Conservation (phyloP, 2,888 invertebrate species). For the Drosophila flavopinicola region DNA sequence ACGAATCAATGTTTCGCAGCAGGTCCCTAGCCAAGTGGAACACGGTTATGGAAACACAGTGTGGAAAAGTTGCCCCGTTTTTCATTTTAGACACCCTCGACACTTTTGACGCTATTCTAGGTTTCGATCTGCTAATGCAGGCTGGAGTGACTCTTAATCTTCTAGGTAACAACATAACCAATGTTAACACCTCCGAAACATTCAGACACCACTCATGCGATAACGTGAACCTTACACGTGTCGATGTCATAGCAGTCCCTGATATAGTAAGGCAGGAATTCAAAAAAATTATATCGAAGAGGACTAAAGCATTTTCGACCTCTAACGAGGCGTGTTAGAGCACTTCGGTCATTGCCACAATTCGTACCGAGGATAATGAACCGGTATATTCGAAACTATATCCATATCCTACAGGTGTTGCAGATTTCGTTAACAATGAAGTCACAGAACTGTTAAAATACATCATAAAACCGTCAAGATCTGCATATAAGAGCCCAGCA, state of each 20-base stretch:
- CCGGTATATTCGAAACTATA: constrained; percentile 1
- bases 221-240: no score
- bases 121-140: constrained; percentile 19
- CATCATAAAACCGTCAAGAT: neutral
- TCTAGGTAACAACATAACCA: neutral
- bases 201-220: neutral
- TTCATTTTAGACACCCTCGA: neutral
- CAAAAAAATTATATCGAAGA: neutral
- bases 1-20: neutral
- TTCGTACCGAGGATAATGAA: neutral
- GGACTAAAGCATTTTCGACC: neutral
- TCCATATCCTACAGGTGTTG: neutral
- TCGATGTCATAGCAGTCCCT: no score
- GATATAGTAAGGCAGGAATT: neutral
- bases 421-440: neutral
- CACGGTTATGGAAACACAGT: neutral
- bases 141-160: constrained; percentile 4
- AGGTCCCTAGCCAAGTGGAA: neutral
- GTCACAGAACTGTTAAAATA: no score
- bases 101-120: constrained; percentile 15
- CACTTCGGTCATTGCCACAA: neutral
- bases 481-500: neutral
- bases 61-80: no score
- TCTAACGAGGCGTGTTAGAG: neutral
- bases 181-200: neutral